Percentiles rank a stretch among this genome's conserved stretches.
phyloP scores from a whole-genome alignment of 2,113 vertebrate genomes.

The Antidorcas marsupialis region DNA sequence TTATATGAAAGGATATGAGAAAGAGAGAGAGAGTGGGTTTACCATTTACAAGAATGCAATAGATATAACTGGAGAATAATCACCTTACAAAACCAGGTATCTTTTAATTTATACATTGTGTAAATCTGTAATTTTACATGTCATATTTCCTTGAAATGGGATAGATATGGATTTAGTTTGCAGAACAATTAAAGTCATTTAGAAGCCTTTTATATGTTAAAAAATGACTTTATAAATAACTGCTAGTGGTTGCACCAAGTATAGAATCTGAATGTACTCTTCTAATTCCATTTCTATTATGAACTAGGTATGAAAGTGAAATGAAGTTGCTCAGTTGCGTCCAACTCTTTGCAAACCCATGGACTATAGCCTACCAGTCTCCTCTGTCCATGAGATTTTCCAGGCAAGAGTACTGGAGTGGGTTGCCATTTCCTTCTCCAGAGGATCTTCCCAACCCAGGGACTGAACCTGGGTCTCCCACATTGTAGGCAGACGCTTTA shows the following conservation, averaged over 20 bases:
- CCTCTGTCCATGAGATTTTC: too few relatives aligned
- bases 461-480: too few relatives aligned
- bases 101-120: background rate
- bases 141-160: background rate
- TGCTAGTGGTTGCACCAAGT: background rate
- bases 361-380: too few relatives aligned
- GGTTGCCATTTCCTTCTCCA: too few relatives aligned
- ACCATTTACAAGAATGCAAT: background rate
- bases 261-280: background rate
- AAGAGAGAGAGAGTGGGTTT: background rate
- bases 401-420: too few relatives aligned
- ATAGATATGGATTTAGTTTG: background rate
- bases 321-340: fast-evolving
- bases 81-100: background rate
- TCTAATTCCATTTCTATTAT: background rate
- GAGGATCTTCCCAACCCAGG: too few relatives aligned
- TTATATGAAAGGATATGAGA: background rate
- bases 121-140: background rate
- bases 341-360: too few relatives aligned
- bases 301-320: background rate
- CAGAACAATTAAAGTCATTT: background rate
- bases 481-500: too few relatives aligned
- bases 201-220: background rate
- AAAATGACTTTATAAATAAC: background rate
- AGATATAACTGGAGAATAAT: background rate